Base-by-base conservation (phyloP, 2,888 invertebrate genomes). In the Mechanitis mazaeus region DNA sequence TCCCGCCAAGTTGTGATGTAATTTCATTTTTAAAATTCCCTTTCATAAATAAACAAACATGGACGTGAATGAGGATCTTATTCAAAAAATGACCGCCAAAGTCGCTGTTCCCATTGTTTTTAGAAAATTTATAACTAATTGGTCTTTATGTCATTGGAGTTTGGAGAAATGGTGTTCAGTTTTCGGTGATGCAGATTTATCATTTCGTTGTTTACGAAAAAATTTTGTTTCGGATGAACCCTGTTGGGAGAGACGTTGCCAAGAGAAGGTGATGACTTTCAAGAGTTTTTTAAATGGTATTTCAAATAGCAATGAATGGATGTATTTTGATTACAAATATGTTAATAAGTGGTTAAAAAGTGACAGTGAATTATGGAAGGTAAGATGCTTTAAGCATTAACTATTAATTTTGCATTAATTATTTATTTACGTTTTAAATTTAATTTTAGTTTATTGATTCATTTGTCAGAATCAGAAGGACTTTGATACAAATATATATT, bases 321-420 rank as follows among this genome's bases (percentile, higher is more conserved):
- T 93, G 83, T 97, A 97, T 83, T 95, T 95, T 83, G 96, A 96
- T 84, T 96, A 97, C 77, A 96, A 96, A 84, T 93, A 95, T 79
- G 91, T 96, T 81, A 91, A 92, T 64, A 92, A 94, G 64, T 93
- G 94, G 92, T 93, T 95, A 74, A 76, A 80, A 59, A 81, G 90
- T 56, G 89, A 92, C 33, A 81, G 89, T 64, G 91, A 93, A 68
- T 76, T 94, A 58, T 82, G 91, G 69, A 86, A 93, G 86, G 94
- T 93, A 63, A 55, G 20, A 20, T 20, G 20, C 20, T 20, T 20
- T 20, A 20, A 20, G 20, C 20, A 20, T 20, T 20, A 20, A 20
- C 20, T 20, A 20, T 20, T 20, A 20, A 20, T 20, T 20, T 20
- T 20, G 20, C 20, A 20, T 20, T 20, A 20, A 35, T 2, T 35